Base-by-base conservation (phyloP, 2,113 vertebrate genomes). In the Piaya cayana region DNA sequence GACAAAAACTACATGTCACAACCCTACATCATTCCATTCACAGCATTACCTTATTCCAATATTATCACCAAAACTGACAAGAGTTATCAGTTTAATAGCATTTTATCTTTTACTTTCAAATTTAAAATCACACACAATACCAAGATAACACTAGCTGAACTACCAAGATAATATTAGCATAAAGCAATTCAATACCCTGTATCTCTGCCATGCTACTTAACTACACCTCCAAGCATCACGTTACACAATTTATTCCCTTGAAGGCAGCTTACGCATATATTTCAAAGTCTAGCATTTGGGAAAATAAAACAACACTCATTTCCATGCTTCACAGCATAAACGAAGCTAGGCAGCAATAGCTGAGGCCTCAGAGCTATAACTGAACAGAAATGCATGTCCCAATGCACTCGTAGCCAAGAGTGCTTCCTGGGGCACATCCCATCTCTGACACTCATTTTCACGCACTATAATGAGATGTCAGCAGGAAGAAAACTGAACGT, bases 81-180 rank as follows among this genome's bases (percentile, higher is more conserved):
- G 29, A 87, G 27, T 81, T 86, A 92, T 80, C 95, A 64, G 59
- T 72, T 76, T 70, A 93, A 72, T 34, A 74, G 50, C 71, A 65
- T 42, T 69, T 82, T 20, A 70, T 62, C 45, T 70, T 32, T 93
- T 85, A 76, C 45, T 45, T 58, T 77, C 67, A 65, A 36, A 72
- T 82, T 88, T 47, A 58, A 79, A 68, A 85, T 69, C 43, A 71
- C 59, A 90, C 37, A 47, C 30, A 68, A 78, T 58, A 80, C 27
- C 53, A 90, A 86, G 92, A 90, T 90, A 96, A 95, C 37, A 71
- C 6, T 26, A 71, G 65, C 45, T 71, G 93, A 93, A 90, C 58
- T 56, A 90, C 70, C 5, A 11, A 89, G 86, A 86, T 71, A 92
- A 78, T 78, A 86, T 47, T 65, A 94, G 43, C 93, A 87, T 67